phyloP scores from a whole-genome alignment of 2,113 vertebrate genomes.

The Tamias sibiricus region DNA sequence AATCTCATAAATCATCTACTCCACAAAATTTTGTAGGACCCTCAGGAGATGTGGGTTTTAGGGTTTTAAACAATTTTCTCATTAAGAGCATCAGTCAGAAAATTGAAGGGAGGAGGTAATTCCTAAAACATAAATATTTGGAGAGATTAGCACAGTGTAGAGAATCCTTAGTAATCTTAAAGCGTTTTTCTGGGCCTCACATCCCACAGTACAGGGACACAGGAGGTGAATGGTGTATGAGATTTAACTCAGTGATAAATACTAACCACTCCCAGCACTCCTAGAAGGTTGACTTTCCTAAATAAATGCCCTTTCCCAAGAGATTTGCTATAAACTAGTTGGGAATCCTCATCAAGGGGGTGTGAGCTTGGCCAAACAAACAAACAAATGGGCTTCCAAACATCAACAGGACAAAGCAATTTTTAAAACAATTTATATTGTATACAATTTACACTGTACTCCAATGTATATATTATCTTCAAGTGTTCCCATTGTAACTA shows the following conservation, averaged over 20 bases:
- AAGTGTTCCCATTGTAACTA: neutral
- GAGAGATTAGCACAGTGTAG: neutral
- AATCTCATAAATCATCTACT: neutral
- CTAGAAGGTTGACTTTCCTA: neutral
- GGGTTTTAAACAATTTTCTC: neutral
- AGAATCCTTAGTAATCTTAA: neutral
- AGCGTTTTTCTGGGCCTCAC: neutral
- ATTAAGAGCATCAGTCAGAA: neutral
- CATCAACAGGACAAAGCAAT: neutral
- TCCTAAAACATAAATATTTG: neutral
- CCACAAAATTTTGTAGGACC: neutral
- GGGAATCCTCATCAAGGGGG: neutral
- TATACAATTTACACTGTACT: neutral
- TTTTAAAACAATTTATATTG: neutral
- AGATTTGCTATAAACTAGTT: neutral
- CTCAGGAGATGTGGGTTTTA: neutral
- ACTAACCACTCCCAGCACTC: neutral
- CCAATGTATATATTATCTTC: neutral
- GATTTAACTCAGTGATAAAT: neutral
- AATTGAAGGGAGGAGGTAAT: neutral
- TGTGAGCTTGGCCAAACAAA: neutral
- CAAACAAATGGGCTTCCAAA: neutral
- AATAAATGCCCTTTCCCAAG: conserved; percentile 7
- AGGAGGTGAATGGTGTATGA: neutral
- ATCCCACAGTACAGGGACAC: neutral